Evolutionary conservation across 2,888 invertebrate species (phyloP).

Genomic region (Euproctis similis): DNA sequence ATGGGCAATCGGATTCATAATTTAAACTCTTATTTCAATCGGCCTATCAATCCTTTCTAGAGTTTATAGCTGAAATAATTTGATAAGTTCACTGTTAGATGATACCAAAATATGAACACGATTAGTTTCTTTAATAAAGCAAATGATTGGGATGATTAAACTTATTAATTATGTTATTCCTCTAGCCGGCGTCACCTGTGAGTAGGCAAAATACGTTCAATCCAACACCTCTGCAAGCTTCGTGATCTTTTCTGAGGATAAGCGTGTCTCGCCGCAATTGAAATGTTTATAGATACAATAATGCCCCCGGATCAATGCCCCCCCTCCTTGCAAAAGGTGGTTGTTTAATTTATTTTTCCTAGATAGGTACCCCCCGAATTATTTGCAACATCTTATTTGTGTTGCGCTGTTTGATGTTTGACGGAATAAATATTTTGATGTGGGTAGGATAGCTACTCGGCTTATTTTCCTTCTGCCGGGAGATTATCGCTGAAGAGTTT

Average conservation of each 20-base stretch:
- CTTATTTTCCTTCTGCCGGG: slow-evolving; percentile 5
- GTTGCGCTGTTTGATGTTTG: slow-evolving; percentile 16
- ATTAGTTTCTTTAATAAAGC: too few relatives aligned
- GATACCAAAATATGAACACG: too few relatives aligned
- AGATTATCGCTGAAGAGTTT: neutral
- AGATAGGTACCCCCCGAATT: slow-evolving; percentile 28
- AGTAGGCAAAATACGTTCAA: too few relatives aligned
- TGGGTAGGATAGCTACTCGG: slow-evolving; percentile 12
- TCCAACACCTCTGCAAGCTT: slow-evolving; percentile 5
- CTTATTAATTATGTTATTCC: too few relatives aligned
- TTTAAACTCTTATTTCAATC: too few relatives aligned
- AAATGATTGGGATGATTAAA: too few relatives aligned
- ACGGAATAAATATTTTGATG: slow-evolving; percentile 21
- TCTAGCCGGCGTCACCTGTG: too few relatives aligned
- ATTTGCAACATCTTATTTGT: slow-evolving; percentile 26
- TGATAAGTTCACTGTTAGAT: too few relatives aligned
- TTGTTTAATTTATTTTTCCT: slow-evolving; percentile 64
- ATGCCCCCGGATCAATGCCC: slow-evolving; percentile 62
- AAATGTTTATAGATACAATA: slow-evolving; percentile 71
- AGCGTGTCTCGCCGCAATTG: slow-evolving; percentile 48
- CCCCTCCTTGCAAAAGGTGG: slow-evolving; percentile 34
- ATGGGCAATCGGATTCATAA: too few relatives aligned
- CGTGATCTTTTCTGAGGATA: slow-evolving; percentile 28
- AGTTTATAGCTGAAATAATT: too few relatives aligned
- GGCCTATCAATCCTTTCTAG: too few relatives aligned